Conservation (phyloP, 2,888 invertebrate genomes). For the Cerastis rubricosa region DNA sequence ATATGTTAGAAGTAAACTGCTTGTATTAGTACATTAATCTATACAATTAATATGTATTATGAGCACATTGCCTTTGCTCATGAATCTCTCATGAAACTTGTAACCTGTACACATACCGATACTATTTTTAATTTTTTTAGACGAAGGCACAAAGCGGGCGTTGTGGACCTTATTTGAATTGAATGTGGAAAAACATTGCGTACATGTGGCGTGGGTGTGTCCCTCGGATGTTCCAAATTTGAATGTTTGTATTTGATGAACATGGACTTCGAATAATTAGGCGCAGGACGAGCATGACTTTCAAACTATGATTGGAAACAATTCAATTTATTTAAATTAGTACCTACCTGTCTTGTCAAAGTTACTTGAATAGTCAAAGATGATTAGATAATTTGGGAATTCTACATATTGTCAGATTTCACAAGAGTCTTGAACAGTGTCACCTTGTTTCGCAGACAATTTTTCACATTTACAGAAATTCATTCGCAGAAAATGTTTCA, state of each 20-base stretch:
- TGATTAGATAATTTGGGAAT: not conserved
- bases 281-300: slow-evolving; percentile 62
- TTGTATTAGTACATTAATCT: slow-evolving; percentile 31
- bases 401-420: slow-evolving; percentile 1
- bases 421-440: not conserved
- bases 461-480: no score
- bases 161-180: slow-evolving; percentile 79
- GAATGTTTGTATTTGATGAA: slow-evolving; percentile 76
- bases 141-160: slow-evolving; percentile 43
- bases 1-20: slow-evolving; percentile 22
- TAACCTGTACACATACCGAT: slow-evolving; percentile 48
- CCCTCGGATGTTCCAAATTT: slow-evolving; percentile 73
- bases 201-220: slow-evolving; percentile 73
- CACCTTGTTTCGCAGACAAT: no score
- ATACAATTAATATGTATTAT: slow-evolving; percentile 56
- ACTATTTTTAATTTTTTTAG: slow-evolving; percentile 57
- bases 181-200: slow-evolving; percentile 77
- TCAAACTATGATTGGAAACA: slow-evolving; percentile 65
- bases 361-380: not conserved
- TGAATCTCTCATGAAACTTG: slow-evolving; percentile 49
- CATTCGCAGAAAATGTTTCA: no score
- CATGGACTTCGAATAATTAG: slow-evolving; percentile 73
- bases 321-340: slow-evolving; percentile 67
- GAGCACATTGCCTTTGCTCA: slow-evolving; percentile 46
- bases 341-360: slow-evolving; percentile 41